Evolutionary conservation across 1,140 invertebrate species (phyloP), one percentile per base, ranked within the genome.

Genomic region (Stenopsyche tienmushanensis): DNA sequence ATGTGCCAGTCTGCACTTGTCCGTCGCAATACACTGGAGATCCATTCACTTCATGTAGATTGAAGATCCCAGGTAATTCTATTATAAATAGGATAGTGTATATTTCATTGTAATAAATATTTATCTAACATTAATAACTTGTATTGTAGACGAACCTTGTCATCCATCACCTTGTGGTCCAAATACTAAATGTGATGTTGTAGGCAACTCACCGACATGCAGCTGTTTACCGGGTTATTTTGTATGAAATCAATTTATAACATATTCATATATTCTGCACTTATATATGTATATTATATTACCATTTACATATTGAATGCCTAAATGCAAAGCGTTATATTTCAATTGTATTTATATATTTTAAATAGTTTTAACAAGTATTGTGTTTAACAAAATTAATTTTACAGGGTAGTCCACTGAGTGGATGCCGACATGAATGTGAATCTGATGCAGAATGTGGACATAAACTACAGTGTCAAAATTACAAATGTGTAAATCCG

Each of bases 1-100:
- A 94, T 68, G 83, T 91, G 23, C 90, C 92, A 1, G 88, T 93
- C 0, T 95, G 92, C 73, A 86, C 88, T 7, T 95, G 93, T 74
- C 88, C 90, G 0, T 77, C 88, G 41, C 92, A 92, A 9, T 92
- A 89, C 74, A 85, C 88, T 24, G 93, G 93, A n/a, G 89, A 94
- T 80, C 91, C 93, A 3, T 82, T 92, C 72, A 76, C 76, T 10
- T 72, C 77, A 34, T 90, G 88, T 74, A 34, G 83, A 73, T 77
- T 81, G 34, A 82, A 82, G 68, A 84, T 86, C 76, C 85, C 85
- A 71, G 84, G 86, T 87, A 41, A 64, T 55, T 55, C 25, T n/a
- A 1, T n/a, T n/a, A n/a, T n/a, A n/a, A n/a, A n/a, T n/a, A n/a
- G n/a, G n/a, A n/a, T n/a, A 34, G 20, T 23, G 60, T 39, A 9